Base-by-base conservation (phyloP, 2,797 vertebrate species). In the Mormyrops boulengeri region DNA sequence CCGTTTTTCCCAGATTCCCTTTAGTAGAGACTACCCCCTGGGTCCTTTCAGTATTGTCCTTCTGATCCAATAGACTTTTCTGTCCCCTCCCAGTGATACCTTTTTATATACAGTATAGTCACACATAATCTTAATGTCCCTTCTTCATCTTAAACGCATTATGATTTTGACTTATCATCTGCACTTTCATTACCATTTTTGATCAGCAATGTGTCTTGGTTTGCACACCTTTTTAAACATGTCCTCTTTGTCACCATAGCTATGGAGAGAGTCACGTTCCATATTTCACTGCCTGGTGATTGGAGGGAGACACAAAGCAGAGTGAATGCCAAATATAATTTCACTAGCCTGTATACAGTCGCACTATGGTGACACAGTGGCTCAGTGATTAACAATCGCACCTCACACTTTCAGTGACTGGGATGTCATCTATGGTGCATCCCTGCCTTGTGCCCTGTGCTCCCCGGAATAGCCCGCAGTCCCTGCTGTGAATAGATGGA, bases 261-360 rank as follows among this genome's bases (percentile, higher is more conserved):
- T 97, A 96, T 91, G 92, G 94, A 88, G 98, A 99, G 93, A 98
- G 95, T 90, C 97, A 98, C 1, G 94, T 98, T 89, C 22, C 96
- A 98, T 0, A 95, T 98, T 89, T 97, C 96, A 96, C 47, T 95
- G 96, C 89, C 96, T 99, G 85, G 95, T 97, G 89, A 92, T 97
- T 92, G 97, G 97, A 4, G 98, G 99, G 92, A 96, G 98, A 93
- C 93, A 99, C 95, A 97, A 94, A 89, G 97, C 98, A 92, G 98
- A 99, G 98, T 99, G 96, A 92, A 98, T 97, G 92, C 88, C 47
- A 85, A 22, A 52, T 47, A 41, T 50, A 26, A 50, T 85, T 12
- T 7, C 12, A 19, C 34, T 49, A 14, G 11, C 66, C 66, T 30
- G 9, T 38, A 73, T 73, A 38, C 30, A 66, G n/a, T 30, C 9